phyloP scores from a whole-genome alignment of 2,113 vertebrate species.

The Lagopus leucura region DNA sequence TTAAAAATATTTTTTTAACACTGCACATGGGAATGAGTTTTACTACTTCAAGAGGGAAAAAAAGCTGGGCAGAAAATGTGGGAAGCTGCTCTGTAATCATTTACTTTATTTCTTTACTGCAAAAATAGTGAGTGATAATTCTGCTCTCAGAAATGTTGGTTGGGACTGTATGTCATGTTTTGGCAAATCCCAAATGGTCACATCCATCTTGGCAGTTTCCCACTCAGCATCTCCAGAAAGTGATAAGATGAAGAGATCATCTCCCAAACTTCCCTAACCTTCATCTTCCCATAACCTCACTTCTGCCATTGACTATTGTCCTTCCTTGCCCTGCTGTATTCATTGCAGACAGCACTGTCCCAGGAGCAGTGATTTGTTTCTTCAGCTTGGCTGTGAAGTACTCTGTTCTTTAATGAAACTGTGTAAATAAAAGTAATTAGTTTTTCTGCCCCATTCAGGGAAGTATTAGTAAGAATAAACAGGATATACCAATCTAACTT shows the following conservation, averaged over 20 bases:
- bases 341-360: neutral
- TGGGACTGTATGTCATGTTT: neutral
- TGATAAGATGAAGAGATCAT: neutral
- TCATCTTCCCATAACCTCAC: neutral
- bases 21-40: neutral
- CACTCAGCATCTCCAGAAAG: neutral
- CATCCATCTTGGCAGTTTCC: neutral
- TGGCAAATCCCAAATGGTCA: neutral
- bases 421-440: constrained; percentile 38
- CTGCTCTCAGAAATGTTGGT: neutral
- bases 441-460: constrained; percentile 18
- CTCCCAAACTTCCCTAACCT: neutral
- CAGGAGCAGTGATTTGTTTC: neutral
- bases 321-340: neutral
- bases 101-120: neutral
- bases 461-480: neutral
- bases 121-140: neutral
- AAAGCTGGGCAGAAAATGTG: neutral
- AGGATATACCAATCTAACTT: neutral
- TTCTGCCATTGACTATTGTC: neutral
- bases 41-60: neutral
- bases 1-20: neutral
- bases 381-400: neutral
- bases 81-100: neutral
- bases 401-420: neutral